Conservation (phyloP, 2,797 vertebrate genomes). For the Ctenopoma multispine region DNA sequence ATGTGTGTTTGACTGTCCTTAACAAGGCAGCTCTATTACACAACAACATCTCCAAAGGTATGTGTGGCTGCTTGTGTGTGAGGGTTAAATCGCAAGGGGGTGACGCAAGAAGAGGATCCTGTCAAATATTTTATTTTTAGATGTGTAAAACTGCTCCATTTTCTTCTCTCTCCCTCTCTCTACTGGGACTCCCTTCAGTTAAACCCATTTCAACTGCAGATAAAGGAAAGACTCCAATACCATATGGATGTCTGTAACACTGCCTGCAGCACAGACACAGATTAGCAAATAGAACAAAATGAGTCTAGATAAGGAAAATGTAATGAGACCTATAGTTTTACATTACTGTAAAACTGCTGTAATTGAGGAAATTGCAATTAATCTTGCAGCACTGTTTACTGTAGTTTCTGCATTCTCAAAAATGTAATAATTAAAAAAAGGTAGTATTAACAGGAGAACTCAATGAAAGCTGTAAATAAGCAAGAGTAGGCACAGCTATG, state of each 20-base stretch:
- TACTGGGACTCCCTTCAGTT: slow-evolving; percentile 65
- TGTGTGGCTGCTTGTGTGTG: slow-evolving; percentile 50
- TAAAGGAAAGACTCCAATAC: slow-evolving; percentile 57
- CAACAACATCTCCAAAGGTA: slow-evolving; percentile 52
- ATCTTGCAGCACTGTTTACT: slow-evolving; percentile 9
- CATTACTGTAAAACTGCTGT: slow-evolving; percentile 17
- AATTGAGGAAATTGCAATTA: slow-evolving; percentile 33
- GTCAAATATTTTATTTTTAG: slow-evolving; percentile 83
- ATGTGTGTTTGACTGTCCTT: slow-evolving; percentile 17
- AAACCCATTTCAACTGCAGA: slow-evolving; percentile 61
- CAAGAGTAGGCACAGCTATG: not conserved
- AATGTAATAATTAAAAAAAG: slow-evolving; percentile 17
- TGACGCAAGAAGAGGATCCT: slow-evolving; percentile 75
- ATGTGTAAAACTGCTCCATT: slow-evolving; percentile 76
- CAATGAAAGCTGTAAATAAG: not conserved
- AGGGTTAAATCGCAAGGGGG: slow-evolving; percentile 62
- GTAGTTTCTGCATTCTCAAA: not conserved
- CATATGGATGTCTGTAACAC: slow-evolving; percentile 43
- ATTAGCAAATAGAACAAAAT: slow-evolving; percentile 56
- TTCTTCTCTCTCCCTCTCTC: slow-evolving; percentile 50
- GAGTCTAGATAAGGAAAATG: slow-evolving; percentile 19
- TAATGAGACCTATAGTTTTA: slow-evolving; percentile 33
- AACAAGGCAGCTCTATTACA: slow-evolving; percentile 58
- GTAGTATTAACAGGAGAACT: slow-evolving; percentile 17
- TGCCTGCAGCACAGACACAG: slow-evolving; percentile 49